These are phyloP conservation scores for Actinia equina DNA, from an alignment of 64 coral and sea anemone genomes.

Conservation along the genomic window DNA sequence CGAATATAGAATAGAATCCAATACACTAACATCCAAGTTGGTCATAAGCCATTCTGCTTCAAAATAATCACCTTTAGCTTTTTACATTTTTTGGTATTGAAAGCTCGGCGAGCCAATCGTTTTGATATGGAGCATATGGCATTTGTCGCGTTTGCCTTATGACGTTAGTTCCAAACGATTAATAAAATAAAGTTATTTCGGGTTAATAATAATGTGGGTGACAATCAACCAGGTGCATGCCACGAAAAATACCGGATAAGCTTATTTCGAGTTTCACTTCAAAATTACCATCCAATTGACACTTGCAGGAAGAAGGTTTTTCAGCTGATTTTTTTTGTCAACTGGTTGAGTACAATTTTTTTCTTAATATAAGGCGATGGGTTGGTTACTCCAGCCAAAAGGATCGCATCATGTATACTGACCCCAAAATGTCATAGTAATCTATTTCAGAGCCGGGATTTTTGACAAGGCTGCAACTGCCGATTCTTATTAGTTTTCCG, in stretches of 20 bases:
- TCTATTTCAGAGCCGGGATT: background rate
- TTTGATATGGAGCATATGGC: background rate
- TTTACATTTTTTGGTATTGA: background rate
- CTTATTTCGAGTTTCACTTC: background rate
- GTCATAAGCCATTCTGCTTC: background rate
- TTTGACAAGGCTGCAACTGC: background rate
- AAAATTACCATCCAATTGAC: background rate
- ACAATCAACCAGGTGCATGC: background rate
- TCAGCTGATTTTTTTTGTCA: background rate
- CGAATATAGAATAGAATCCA: background rate
- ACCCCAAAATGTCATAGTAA: background rate
- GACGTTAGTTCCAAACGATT: background rate
- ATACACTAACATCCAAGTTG: background rate
- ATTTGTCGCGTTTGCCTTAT: background rate
- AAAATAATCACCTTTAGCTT: background rate
- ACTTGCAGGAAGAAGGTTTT: background rate
- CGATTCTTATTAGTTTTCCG: constrained; percentile 5
- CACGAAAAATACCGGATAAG: background rate
- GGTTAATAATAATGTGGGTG: background rate
- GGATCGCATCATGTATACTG: background rate
- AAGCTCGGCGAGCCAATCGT: background rate
- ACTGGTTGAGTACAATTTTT: background rate
- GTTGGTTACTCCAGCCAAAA: background rate
- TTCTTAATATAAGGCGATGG: background rate
- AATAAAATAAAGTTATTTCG: background rate